These are phyloP conservation scores for Orchesella flavescens DNA, from an alignment of 2,888 invertebrate genomes.

Conservation along the genomic window DNA sequence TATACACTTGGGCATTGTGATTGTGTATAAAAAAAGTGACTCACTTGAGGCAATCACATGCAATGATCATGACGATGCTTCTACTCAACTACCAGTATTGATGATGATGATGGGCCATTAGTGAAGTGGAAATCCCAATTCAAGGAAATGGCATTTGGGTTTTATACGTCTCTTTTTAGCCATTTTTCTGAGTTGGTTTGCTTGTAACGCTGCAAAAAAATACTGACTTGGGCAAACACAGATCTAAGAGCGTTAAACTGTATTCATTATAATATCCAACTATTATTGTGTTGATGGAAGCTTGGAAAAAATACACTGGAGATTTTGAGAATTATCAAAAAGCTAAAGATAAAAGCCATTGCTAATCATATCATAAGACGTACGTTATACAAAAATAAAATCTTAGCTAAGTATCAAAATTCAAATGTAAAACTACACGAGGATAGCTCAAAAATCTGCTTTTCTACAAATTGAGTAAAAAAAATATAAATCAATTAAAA, in stretches of 20 bases:
- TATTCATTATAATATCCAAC: background rate
- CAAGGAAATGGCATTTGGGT: slow-evolving; percentile 36
- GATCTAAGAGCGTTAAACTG: too few relatives aligned
- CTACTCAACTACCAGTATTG: background rate
- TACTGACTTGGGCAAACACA: too few relatives aligned
- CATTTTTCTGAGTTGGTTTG: slow-evolving; percentile 5
- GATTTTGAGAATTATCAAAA: background rate
- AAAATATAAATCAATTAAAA: too few relatives aligned
- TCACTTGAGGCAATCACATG: slow-evolving; percentile 36
- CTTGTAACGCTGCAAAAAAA: background rate
- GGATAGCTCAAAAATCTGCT: too few relatives aligned
- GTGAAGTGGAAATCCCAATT: slow-evolving; percentile 38
- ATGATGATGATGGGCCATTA: slow-evolving; percentile 36
- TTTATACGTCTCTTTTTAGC: slow-evolving; percentile 22
- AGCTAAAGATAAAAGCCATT: too few relatives aligned
- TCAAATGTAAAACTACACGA: too few relatives aligned
- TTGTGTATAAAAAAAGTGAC: slow-evolving; percentile 15
- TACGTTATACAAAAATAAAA: too few relatives aligned
- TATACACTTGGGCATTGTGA: too few relatives aligned
- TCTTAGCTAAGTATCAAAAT: too few relatives aligned
- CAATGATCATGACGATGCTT: slow-evolving; percentile 32
- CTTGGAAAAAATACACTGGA: background rate
- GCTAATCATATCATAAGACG: too few relatives aligned
- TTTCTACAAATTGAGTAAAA: too few relatives aligned
- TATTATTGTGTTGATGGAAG: slow-evolving; percentile 21